These are phyloP conservation scores for Clytia hemisphaerica DNA, from an alignment of 30 jellyfish, hydroid and myxozoan species.

Conservation along the genomic window DNA sequence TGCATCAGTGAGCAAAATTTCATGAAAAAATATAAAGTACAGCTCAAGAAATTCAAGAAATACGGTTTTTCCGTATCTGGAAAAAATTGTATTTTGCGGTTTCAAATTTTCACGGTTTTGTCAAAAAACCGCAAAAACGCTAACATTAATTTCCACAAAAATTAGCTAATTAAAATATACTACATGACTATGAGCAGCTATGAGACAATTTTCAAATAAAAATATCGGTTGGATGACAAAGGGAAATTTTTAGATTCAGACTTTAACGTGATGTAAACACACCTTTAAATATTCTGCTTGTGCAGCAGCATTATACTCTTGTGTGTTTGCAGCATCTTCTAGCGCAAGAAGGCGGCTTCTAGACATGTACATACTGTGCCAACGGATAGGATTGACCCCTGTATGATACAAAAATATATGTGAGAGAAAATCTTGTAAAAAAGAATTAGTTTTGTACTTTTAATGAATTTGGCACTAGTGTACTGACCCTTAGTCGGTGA, in stretches of 20 bases:
- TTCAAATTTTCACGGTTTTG: no score
- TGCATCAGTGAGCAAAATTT: no score
- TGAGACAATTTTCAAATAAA: no score
- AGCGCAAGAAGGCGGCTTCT: slow-evolving; percentile 51
- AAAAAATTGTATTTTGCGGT: no score
- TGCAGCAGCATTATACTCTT: slow-evolving; percentile 59
- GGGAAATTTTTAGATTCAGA: neutral
- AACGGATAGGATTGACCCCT: slow-evolving; percentile 27
- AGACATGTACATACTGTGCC: slow-evolving; percentile 43
- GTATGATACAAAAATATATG: neutral
- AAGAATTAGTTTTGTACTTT: neutral
- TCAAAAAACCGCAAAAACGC: no score
- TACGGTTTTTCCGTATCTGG: no score
- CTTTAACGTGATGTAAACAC: neutral
- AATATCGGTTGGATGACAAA: neutral
- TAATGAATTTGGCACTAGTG: no score
- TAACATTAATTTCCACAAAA: no score
- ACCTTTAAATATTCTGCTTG: slow-evolving; percentile 93
- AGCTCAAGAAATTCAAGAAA: no score
- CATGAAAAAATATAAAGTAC: no score
- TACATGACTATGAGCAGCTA: neutral
- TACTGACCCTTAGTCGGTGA: no score
- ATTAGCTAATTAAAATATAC: neutral
- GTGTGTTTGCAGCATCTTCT: slow-evolving; percentile 77
- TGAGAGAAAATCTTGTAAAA: neutral